Evolutionary conservation across 2,888 invertebrate species (phyloP).

Genomic region (Melipona bicolor): DNA sequence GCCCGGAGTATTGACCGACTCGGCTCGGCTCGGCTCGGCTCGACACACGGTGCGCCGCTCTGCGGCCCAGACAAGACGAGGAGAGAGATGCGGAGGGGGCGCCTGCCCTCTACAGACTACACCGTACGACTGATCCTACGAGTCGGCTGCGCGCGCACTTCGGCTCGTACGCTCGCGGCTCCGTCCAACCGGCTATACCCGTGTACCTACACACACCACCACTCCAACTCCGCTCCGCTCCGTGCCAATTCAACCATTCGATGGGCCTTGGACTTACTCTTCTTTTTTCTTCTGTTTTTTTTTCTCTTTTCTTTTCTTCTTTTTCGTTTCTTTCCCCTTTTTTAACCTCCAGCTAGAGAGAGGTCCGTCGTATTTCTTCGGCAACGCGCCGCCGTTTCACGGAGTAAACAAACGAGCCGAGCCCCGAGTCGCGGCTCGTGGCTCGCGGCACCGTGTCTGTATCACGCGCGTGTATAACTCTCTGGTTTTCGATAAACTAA

Average conservation of each 20-base stretch:
- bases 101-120: slow-evolving; percentile 57
- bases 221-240: neutral
- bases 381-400: neutral
- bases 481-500: slow-evolving; percentile 1
- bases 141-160: slow-evolving; percentile 54
- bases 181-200: slow-evolving; percentile 29
- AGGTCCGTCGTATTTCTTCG: slow-evolving; percentile 38
- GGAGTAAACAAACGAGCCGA: slow-evolving; percentile 37
- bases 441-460: too few species aligned
- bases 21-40: slow-evolving; percentile 70
- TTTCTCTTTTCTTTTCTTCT: neutral
- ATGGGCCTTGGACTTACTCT: slow-evolving; percentile 39
- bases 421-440: neutral
- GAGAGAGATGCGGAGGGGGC: slow-evolving; percentile 51
- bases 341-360: neutral
- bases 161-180: slow-evolving; percentile 24
- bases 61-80: slow-evolving; percentile 39
- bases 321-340: neutral
- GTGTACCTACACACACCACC: neutral
- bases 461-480: too few species aligned
- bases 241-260: slow-evolving; percentile 49
- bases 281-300: neutral
- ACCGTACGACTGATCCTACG: slow-evolving; percentile 39
- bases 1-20: slow-evolving; percentile 83
- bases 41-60: slow-evolving; percentile 64